Evolutionary conservation across 2,797 vertebrate species (phyloP), one percentile per base, ranked within the genome.

Genomic region (Fistularia tabacaria): DNA sequence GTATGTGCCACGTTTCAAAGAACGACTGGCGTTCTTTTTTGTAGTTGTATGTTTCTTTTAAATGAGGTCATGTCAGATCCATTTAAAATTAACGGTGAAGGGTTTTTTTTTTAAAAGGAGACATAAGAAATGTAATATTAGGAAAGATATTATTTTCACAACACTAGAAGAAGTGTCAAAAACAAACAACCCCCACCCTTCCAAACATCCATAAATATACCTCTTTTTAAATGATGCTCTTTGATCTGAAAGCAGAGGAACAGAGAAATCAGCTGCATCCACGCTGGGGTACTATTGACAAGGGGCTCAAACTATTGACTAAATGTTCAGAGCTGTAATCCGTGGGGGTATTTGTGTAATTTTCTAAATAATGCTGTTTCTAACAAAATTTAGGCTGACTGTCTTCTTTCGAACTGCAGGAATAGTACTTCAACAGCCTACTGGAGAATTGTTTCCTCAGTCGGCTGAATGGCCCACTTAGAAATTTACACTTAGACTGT

Each of bases 181-280:
- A 59, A 58, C 54, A 67, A 38, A 38, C 10, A 42, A 46, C 37
- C 40, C 37, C 25, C 25, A 25, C 25, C 25, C 25, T 3, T 25
- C 25, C 5, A 25, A 25, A 25, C 25, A 25, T 3, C 25, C 25
- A 25, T 25, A 51, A 58, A 55, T 57, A 14, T 46, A 36, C 12
- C 10, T 59, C 51, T 66, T 59, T 46, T 61, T 55, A 51, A 47
- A 36, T 25, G 38, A 25, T 49, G 38, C 46, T 51, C 46, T 63
- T 68, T 69, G 65, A 73, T 75, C 50, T 69, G 39, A 73, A 65
- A 69, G 59, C 54, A 49, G 44, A 47, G 61, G 53, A 73, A 71
- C 39, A 47, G 55, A 79, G 66, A 72, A 25, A 62, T 67, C 56
- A 49, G 38, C 14, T 51, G 9, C 49, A 40, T 15, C 48, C 54